A percentile compares a stretch with the other conserved stretches of the same genome.
Conservation (phyloP, 1,140 invertebrate species). For the Cylas formicarius region DNA sequence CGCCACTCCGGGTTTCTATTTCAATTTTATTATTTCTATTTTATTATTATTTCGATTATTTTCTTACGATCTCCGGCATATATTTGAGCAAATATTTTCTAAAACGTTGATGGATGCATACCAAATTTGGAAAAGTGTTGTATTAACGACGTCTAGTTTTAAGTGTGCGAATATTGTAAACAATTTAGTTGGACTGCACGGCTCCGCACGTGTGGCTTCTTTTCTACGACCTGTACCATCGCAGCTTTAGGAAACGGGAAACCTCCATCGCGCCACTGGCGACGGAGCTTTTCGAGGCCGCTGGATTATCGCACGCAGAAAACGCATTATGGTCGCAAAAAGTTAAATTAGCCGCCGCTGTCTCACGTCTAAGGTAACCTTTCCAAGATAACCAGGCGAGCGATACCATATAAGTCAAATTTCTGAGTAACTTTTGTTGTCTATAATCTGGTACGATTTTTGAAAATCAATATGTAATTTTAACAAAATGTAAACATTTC, state of each 20-base stretch:
- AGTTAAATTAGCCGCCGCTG: slow-evolving; percentile 60
- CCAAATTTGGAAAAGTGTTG: too few species aligned
- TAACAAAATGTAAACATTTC: too few species aligned
- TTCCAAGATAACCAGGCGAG: slow-evolving; percentile 37
- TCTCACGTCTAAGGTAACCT: slow-evolving; percentile 47
- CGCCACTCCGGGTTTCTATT: too few species aligned
- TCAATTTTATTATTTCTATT: too few species aligned
- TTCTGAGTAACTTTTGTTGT: neutral
- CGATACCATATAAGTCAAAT: slow-evolving; percentile 1
- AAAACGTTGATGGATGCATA: too few species aligned
- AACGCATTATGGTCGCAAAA: slow-evolving; percentile 53
- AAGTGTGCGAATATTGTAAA: too few species aligned
- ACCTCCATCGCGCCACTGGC: slow-evolving; percentile 37
- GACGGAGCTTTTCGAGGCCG: slow-evolving; percentile 41
- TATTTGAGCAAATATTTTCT: too few species aligned
- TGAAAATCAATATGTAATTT: too few species aligned
- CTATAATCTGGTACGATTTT: too few species aligned
- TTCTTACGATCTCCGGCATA: too few species aligned
- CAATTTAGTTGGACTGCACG: slow-evolving; percentile 38
- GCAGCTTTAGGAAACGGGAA: slow-evolving; percentile 48
- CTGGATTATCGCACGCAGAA: slow-evolving; percentile 49
- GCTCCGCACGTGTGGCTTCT: slow-evolving; percentile 52
- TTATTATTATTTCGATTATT: too few species aligned
- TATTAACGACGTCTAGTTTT: too few species aligned
- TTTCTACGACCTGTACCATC: slow-evolving; percentile 55